Conservation (phyloP, 2,888 invertebrate genomes). For the Aporophyla nigra region DNA sequence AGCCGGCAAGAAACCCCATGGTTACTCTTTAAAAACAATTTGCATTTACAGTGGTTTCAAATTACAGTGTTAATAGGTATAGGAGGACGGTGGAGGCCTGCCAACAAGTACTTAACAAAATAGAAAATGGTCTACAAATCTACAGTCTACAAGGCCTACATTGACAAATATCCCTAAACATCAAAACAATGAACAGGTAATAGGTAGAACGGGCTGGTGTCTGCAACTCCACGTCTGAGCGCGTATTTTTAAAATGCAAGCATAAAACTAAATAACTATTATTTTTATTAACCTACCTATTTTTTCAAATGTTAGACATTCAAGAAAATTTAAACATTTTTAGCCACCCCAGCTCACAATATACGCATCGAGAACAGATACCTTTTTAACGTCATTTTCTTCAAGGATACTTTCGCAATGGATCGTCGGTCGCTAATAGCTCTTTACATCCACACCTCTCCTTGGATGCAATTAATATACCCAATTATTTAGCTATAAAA, state of each 20-base stretch:
- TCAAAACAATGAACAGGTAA: neutral
- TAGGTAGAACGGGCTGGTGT: no score
- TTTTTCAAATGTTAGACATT: neutral
- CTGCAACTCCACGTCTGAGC: no score
- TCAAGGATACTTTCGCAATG: neutral
- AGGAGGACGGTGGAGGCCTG: no score
- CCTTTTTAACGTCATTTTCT: constrained; percentile 13
- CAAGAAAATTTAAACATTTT: neutral
- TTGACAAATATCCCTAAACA: neutral
- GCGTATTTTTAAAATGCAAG: no score
- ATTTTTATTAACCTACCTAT: neutral
- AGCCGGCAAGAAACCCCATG: no score
- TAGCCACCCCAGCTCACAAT: neutral
- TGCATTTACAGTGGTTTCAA: no score
- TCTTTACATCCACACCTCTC: neutral
- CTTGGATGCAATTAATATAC: constrained; percentile 11
- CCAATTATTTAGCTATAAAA: constrained; percentile 1
- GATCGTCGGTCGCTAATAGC: neutral
- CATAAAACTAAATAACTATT: neutral
- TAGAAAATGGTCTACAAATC: no score
- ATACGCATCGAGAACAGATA: neutral
- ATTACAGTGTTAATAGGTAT: no score
- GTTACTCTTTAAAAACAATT: no score
- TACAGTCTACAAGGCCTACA: no score
- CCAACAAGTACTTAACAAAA: no score